phyloP scores from a whole-genome alignment of 1,140 invertebrate species.

The Caenorhabditis latens region DNA sequence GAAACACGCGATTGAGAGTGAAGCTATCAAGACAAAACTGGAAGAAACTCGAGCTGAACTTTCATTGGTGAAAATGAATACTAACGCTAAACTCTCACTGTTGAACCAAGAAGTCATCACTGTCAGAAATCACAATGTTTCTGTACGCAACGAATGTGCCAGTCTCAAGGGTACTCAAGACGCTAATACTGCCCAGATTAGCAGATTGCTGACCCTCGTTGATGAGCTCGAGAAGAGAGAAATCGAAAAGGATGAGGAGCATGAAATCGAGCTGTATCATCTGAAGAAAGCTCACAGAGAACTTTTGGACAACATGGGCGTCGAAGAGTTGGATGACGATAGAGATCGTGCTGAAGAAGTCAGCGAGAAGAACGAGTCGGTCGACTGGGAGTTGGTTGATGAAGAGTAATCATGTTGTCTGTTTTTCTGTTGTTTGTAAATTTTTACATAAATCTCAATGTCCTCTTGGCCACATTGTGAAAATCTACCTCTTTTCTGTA shows the following conservation, averaged over 20 bases:
- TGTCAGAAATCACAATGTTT: not conserved
- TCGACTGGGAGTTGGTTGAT: not conserved
- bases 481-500: too few relatives aligned
- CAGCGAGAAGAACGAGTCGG: not conserved
- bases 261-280: not conserved
- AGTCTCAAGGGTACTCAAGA: not conserved
- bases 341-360: not conserved
- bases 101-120: not conserved
- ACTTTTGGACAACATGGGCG: not conserved
- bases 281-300: not conserved
- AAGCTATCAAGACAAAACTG: not conserved
- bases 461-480: too few relatives aligned
- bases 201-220: not conserved
- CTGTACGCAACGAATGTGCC: not conserved
- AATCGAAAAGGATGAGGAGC: not conserved
- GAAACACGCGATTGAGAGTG: not conserved
- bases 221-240: not conserved
- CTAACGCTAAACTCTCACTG: not conserved
- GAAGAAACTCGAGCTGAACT: not conserved
- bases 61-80: not conserved
- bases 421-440: not conserved
- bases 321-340: not conserved
- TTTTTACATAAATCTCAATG: too few relatives aligned
- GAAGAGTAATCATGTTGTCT: not conserved
- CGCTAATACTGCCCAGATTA: not conserved